Base-by-base conservation (phyloP, 2,888 invertebrate genomes). In the Eutolmus rufibarbis region DNA sequence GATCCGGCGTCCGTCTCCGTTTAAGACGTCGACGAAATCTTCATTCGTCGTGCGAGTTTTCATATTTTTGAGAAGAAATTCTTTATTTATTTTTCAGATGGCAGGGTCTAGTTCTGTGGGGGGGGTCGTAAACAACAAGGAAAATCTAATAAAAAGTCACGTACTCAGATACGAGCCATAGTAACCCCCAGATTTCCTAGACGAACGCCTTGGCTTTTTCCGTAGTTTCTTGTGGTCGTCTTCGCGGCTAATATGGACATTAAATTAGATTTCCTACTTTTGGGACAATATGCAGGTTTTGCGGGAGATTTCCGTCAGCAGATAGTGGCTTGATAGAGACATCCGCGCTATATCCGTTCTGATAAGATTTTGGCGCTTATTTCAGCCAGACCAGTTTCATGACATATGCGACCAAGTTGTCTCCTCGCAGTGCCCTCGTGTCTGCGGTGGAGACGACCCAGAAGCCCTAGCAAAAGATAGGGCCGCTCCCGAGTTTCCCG, bases 21-120 rank as follows among this genome's bases (percentile, higher is more conserved):
- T 12, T 8, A 23, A n/a, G 23, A 66, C 23, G 8, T 12, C 28
- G 14, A 66, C n/a, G 40, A 66, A 34, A 84, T 84, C 37, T 84
- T 84, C 57, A 82, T 82, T 40, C 37, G 57, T n/a, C 23, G 57
- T 19, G 56, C 57, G 56, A 82, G 82, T 57, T 82, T 82, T 82
- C 82, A 40, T 84, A 40, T 84, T 84, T 84, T 84, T 56, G 19
- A 9, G 31, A 31, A 31, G 7, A 78, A 40, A 43, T 78, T 40
- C 28, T 78, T 82, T 56, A 56, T 84, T 84, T 66, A 66, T 84
- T 66, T 28, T 37, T 57, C 23, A 40, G 19, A 19, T 8, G 19
- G n/a, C 31, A 14, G 51, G 28, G 37, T 57, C 16, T 51, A 31
- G 34, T 82, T 79, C 81, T 14, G 81, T 31, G 8, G 34, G 28